These are phyloP conservation scores for Phainopepla nitens DNA, from an alignment of 2,113 vertebrate species.

Conservation along the genomic window DNA sequence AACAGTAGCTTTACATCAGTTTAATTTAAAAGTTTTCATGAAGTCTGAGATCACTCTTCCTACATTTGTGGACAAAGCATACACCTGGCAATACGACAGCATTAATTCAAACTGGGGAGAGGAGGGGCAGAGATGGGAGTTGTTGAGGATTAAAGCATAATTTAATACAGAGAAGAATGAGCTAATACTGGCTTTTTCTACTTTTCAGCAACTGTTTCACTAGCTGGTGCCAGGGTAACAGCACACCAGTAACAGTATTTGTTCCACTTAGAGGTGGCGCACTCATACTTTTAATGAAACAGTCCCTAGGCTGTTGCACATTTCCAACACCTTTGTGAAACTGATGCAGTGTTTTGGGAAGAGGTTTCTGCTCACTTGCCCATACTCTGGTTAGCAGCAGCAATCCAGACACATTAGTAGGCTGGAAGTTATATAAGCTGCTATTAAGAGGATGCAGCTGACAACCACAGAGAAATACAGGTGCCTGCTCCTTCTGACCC, in stretches of 20 bases:
- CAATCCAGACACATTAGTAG: neutral
- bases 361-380: neutral
- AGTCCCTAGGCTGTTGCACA: neutral
- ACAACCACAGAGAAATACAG: neutral
- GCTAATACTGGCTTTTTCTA: neutral
- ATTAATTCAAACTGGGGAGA: neutral
- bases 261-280: neutral
- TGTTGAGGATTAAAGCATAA: neutral
- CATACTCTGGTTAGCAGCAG: neutral
- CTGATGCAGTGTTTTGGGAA: neutral
- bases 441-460: neutral
- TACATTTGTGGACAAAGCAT: neutral
- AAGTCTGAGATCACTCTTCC: neutral
- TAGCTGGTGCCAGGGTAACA: neutral
- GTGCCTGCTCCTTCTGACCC: neutral
- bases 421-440: neutral
- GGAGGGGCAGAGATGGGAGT: neutral
- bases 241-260: neutral
- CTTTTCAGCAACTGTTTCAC: neutral
- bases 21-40: neutral
- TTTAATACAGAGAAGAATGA: neutral
- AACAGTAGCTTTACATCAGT: neutral
- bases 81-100: rapidly evolving
- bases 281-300: neutral
- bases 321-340: neutral